These are phyloP conservation scores for Rhabdomys dilectus DNA, from an alignment of 2,113 vertebrate genomes.

Conservation along the genomic window DNA sequence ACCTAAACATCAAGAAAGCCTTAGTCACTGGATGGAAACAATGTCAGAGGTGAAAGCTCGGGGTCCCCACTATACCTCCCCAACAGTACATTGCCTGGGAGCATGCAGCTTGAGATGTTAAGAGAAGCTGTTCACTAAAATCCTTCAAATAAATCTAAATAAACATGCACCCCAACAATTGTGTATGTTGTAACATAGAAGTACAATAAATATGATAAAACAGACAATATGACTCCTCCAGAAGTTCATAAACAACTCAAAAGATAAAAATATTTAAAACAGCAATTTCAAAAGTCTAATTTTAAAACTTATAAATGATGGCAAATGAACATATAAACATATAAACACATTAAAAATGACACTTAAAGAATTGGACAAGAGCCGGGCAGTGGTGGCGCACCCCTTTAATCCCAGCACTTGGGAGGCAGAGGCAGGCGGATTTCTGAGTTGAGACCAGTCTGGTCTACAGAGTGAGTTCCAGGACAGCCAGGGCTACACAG, in stretches of 20 bases:
- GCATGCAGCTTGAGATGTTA: background rate
- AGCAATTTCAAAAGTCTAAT: background rate
- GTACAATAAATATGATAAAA: background rate
- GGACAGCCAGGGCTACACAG: too few relatives aligned
- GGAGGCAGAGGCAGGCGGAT: too few relatives aligned
- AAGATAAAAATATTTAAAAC: background rate
- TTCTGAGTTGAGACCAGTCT: too few relatives aligned
- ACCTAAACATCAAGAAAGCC: background rate
- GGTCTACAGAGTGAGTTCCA: too few relatives aligned
- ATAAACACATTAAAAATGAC: too few relatives aligned
- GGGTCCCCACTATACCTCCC: background rate
- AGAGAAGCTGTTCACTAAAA: background rate
- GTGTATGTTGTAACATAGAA: background rate
- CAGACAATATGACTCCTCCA: background rate
- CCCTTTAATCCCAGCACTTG: too few relatives aligned
- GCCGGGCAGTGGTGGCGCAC: too few relatives aligned
- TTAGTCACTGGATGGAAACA: too few relatives aligned
- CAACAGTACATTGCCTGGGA: background rate
- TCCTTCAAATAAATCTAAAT: background rate
- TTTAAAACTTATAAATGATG: background rate
- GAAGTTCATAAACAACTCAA: background rate
- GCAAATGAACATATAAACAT: too few relatives aligned
- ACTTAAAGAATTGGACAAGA: background rate
- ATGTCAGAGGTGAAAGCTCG: background rate
- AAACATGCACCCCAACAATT: background rate